Evolutionary conservation across 1,140 invertebrate species (phyloP).

Genomic region (Anoplolepis gracilipes): DNA sequence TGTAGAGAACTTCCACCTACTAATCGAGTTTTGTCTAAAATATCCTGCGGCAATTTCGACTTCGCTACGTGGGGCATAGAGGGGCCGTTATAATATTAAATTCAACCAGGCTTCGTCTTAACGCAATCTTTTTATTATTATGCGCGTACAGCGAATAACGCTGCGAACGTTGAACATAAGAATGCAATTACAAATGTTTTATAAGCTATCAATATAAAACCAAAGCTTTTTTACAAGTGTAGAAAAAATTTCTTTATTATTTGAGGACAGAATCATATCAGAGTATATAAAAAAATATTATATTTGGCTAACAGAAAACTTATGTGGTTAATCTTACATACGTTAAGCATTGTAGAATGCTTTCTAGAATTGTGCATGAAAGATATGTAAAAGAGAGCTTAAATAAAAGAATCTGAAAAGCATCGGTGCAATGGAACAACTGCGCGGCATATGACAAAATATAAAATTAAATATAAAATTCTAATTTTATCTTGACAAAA

Average conservation of each 20-base stretch:
- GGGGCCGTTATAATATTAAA: slow-evolving; percentile 65
- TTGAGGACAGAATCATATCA: not conserved
- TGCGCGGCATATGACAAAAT: not conserved
- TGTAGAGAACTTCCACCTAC: slow-evolving; percentile 69
- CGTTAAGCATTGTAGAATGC: too few relatives aligned
- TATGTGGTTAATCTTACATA: too few relatives aligned
- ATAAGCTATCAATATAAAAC: not conserved
- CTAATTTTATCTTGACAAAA: not conserved
- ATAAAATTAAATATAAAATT: not conserved
- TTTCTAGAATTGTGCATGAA: too few relatives aligned
- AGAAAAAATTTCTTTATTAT: not conserved
- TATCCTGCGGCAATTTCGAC: slow-evolving; percentile 71
- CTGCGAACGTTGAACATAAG: not conserved
- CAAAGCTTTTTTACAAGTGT: not conserved
- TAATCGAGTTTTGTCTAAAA: slow-evolving; percentile 76
- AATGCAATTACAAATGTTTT: not conserved
- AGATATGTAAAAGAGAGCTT: too few relatives aligned
- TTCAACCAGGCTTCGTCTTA: slow-evolving; percentile 36
- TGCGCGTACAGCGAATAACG: not conserved
- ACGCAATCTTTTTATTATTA: slow-evolving; percentile 62
- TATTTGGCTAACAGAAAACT: not conserved
- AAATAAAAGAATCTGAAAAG: too few relatives aligned
- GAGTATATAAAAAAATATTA: not conserved
- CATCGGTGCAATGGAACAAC: too few relatives aligned
- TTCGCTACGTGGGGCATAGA: slow-evolving; percentile 14